These are phyloP conservation scores for Enteromius paludinosus DNA, from an alignment of 2,797 vertebrate species.

Conservation along the genomic window DNA sequence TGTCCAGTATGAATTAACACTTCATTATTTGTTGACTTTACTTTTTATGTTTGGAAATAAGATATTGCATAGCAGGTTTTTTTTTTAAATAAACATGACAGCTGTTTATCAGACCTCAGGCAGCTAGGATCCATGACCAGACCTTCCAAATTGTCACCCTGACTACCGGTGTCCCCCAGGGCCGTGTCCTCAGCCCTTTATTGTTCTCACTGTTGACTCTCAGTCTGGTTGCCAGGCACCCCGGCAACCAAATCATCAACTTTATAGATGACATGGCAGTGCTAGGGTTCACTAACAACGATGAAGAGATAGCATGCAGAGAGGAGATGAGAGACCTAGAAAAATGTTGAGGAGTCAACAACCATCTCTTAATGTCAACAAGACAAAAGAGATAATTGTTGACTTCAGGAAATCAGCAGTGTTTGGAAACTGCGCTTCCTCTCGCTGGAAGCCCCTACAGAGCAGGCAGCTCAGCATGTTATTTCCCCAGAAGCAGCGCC, in stretches of 20 bases:
- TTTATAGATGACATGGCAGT: constrained; percentile 33
- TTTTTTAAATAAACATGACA: neutral
- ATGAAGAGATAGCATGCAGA: constrained; percentile 43
- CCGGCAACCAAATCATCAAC: constrained; percentile 39
- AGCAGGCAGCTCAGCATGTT: constrained; percentile 42
- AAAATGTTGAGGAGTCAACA: constrained; percentile 40
- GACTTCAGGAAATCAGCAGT: constrained; percentile 47
- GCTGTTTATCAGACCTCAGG: neutral
- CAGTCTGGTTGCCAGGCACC: constrained; percentile 33
- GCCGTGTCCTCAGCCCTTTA: constrained; percentile 2
- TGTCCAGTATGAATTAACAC: neutral
- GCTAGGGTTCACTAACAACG: constrained; percentile 37
- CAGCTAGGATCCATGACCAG: constrained; percentile 2
- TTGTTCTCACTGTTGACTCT: constrained; percentile 23
- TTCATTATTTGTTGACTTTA: neutral
- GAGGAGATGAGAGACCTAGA: constrained; percentile 43
- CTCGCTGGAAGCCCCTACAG: constrained; percentile 23
- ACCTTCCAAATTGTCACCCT: constrained; percentile 16
- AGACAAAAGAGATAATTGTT: constrained; percentile 51
- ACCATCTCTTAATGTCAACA: constrained; percentile 47
- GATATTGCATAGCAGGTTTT: neutral
- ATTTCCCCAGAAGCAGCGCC: constrained; percentile 17
- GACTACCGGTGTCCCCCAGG: constrained; percentile 13
- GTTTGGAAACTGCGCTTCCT: constrained; percentile 46
- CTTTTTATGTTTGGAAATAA: neutral